Percentiles rank a stretch among this genome's conserved stretches.
Conservation (phyloP, 2,888 invertebrate genomes). For the Pinctada fucata region DNA sequence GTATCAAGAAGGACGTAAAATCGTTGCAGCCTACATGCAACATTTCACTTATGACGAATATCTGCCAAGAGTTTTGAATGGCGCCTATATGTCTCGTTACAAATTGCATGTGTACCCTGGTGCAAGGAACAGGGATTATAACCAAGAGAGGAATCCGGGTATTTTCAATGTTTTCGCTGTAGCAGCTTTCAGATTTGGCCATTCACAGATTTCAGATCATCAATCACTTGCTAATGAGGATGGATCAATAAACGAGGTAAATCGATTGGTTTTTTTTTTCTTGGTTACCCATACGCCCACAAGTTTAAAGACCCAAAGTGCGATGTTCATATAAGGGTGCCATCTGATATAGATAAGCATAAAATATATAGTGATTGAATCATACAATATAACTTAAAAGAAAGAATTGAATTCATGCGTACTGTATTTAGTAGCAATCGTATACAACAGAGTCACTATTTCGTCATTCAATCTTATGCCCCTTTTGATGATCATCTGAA, state of each 20-base stretch:
- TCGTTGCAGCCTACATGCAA: slow-evolving; percentile 85
- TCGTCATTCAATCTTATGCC: no score
- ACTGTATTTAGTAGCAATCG: no score
- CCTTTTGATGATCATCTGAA: no score
- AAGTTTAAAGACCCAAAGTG: no score
- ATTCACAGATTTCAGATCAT: slow-evolving; percentile 48
- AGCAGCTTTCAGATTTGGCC: slow-evolving; percentile 72
- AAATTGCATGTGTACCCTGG: slow-evolving; percentile 82
- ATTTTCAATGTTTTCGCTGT: slow-evolving; percentile 68
- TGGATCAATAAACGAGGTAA: neutral
- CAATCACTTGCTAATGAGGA: neutral
- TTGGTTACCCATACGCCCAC: no score
- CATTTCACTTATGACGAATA: slow-evolving; percentile 77
- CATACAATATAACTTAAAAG: no score
- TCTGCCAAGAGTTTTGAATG: slow-evolving; percentile 90
- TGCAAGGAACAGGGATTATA: slow-evolving; percentile 87
- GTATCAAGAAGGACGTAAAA: slow-evolving; percentile 79
- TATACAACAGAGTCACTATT: no score
- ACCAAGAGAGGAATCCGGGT: slow-evolving; percentile 48
- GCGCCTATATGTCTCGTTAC: slow-evolving; percentile 92
- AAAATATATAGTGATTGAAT: no score
- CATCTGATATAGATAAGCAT: no score
- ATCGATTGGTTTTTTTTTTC: no score
- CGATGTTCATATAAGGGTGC: no score
- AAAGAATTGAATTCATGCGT: no score